These are phyloP conservation scores for Uropsilus gracilis DNA, from an alignment of 2,113 vertebrate genomes.

Conservation along the genomic window DNA sequence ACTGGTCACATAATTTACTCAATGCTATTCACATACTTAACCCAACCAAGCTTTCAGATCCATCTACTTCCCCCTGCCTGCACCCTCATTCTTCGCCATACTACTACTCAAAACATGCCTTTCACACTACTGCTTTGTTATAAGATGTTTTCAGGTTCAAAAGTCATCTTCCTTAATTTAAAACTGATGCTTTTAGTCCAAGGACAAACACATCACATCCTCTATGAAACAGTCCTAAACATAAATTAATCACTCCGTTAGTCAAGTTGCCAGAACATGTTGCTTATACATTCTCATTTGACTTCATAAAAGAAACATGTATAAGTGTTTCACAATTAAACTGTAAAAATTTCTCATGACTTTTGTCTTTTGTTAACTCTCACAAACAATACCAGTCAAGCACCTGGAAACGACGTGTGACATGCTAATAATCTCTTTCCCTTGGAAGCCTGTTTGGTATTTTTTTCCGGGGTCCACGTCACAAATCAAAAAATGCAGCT, in stretches of 20 bases:
- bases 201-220: background rate
- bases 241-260: conserved; percentile 26
- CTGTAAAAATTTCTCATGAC: background rate
- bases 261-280: background rate
- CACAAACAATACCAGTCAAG: background rate
- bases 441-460: background rate
- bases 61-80: background rate
- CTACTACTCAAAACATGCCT: background rate
- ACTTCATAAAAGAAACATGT: background rate
- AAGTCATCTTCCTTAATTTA: conserved; percentile 16
- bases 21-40: background rate
- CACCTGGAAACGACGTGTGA: background rate
- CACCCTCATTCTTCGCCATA: background rate
- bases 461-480: background rate
- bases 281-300: background rate
- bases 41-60: background rate
- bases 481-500: background rate
- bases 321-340: background rate
- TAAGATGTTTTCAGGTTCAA: background rate
- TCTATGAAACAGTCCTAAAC: conserved; percentile 13
- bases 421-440: background rate
- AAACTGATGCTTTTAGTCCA: conserved; percentile 22
- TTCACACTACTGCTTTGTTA: background rate
- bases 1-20: background rate
- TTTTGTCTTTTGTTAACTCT: background rate